A percentile compares a stretch with the other conserved stretches of the same genome.
These are phyloP conservation scores for Ruditapes philippinarum DNA, from an alignment of 1,140 invertebrate genomes.

Conservation along the genomic window DNA sequence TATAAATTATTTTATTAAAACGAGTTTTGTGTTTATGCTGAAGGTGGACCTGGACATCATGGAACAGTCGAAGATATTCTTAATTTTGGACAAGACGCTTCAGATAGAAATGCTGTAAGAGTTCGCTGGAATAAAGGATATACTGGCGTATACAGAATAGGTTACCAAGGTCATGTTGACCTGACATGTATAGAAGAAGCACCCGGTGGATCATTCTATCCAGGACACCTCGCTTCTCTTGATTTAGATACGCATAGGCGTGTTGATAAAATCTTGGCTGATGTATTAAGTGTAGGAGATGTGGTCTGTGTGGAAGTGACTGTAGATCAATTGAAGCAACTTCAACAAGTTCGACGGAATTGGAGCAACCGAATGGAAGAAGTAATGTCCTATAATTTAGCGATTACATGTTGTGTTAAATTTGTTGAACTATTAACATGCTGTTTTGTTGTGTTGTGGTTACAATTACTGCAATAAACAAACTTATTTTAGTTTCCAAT, in stretches of 20 bases:
- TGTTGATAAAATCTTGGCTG: neutral
- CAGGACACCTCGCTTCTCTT: conserved; percentile 91
- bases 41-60: neutral
- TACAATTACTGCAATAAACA: too few relatives aligned
- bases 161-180: conserved; percentile 95
- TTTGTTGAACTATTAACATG: too few relatives aligned
- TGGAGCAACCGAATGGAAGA: neutral
- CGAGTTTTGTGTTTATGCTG: neutral
- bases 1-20: too few relatives aligned
- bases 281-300: neutral
- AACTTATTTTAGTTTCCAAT: too few relatives aligned
- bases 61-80: conserved; percentile 27
- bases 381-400: too few relatives aligned
- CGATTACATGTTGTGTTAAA: too few relatives aligned
- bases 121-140: conserved; percentile 89
- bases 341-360: neutral
- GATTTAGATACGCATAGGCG: neutral
- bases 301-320: neutral
- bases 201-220: conserved; percentile 92
- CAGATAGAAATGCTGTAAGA: conserved; percentile 94
- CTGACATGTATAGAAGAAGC: conserved; percentile 92
- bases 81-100: conserved; percentile 41
- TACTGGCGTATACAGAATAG: conserved; percentile 91
- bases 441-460: too few relatives aligned
- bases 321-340: neutral